These are phyloP conservation scores for Branchellion lobata DNA, from an alignment of 2,888 invertebrate genomes.

Conservation along the genomic window DNA sequence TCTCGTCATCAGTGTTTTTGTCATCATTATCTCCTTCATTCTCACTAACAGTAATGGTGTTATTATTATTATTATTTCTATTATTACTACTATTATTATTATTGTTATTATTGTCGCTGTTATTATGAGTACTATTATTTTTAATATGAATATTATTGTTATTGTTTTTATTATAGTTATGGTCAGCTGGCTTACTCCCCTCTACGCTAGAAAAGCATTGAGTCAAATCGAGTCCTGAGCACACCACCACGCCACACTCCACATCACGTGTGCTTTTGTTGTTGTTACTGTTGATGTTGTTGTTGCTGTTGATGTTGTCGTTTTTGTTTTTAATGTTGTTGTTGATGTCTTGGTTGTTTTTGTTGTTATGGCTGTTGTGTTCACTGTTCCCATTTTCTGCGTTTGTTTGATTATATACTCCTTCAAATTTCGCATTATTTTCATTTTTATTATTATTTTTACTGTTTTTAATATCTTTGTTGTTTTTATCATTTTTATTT, in stretches of 20 bases:
- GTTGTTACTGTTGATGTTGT: conserved; percentile 12
- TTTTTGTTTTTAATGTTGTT: neutral
- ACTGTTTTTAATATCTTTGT: neutral
- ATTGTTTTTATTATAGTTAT: too few relatives aligned
- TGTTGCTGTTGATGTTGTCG: neutral
- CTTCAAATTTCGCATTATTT: neutral
- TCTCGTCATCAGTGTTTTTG: too few relatives aligned
- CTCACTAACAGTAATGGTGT: too few relatives aligned
- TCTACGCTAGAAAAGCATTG: too few relatives aligned
- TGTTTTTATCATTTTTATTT: neutral
- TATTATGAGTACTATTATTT: too few relatives aligned
- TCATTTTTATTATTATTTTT: neutral
- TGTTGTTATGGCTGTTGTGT: neutral
- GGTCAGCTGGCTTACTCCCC: too few relatives aligned
- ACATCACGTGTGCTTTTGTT: neutral
- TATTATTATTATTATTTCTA: too few relatives aligned
- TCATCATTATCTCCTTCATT: too few relatives aligned
- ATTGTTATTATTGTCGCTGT: too few relatives aligned
- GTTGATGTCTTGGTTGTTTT: neutral
- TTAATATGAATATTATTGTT: too few relatives aligned
- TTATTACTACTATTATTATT: too few relatives aligned
- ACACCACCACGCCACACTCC: neutral
- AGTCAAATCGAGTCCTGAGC: too few relatives aligned
- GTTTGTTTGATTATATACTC: neutral
- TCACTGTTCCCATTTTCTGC: neutral